Percentiles rank a stretch among this genome's conserved stretches.
phyloP scores from a whole-genome alignment of 2,113 vertebrate species.

The Zingel zingel region DNA sequence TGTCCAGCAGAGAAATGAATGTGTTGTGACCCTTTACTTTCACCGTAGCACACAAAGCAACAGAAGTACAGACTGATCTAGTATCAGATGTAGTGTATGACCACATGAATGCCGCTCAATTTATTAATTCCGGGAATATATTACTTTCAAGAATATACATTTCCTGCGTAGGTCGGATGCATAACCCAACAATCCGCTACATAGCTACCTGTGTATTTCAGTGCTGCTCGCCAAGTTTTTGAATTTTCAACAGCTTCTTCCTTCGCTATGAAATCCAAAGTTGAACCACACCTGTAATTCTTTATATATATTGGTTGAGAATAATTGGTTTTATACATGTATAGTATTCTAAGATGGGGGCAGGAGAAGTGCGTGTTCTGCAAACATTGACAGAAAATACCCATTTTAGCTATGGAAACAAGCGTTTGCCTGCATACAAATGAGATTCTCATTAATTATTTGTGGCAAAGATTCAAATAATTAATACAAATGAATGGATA shows the following conservation, averaged over 20 bases:
- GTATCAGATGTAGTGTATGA: constrained; percentile 20
- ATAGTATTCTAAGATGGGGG: background rate
- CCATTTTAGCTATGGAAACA: background rate
- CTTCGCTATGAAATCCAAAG: background rate
- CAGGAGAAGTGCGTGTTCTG: background rate
- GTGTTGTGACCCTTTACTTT: constrained; percentile 8
- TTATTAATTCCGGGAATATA: background rate
- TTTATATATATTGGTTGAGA: background rate
- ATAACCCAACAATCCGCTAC: background rate
- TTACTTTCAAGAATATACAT: background rate
- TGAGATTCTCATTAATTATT: background rate
- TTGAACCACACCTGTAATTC: background rate
- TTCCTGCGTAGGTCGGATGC: background rate
- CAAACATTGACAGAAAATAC: background rate
- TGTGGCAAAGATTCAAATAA: background rate
- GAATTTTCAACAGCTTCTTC: background rate
- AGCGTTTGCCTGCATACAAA: background rate
- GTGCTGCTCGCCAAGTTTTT: background rate
- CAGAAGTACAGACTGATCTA: constrained; percentile 29
- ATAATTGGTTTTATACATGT: background rate
- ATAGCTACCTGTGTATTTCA: background rate
- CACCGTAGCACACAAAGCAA: background rate
- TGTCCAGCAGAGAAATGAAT: constrained; percentile 22
- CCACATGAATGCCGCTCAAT: constrained; percentile 38
- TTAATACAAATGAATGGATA: background rate